Evolutionary conservation across 2,888 invertebrate genomes (phyloP), one percentile per base, ranked within the genome.

Genomic region (Timandra comae): DNA sequence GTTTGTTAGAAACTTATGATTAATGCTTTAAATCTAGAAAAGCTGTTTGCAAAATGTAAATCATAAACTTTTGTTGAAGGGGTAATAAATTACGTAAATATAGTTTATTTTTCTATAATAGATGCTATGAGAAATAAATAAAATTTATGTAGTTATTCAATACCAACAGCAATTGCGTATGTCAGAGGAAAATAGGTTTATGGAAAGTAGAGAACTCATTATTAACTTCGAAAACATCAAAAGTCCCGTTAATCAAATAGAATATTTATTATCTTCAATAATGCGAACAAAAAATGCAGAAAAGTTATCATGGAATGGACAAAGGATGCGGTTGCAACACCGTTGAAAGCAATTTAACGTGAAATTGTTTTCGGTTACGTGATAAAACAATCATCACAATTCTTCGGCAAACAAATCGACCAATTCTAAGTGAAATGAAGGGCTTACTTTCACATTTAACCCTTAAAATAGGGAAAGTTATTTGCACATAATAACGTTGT

Each of bases 391-490:
- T 49, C 44, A 35, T 37, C 25, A 35, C 24, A 39, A 16, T 33
- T 33, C 12, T 35, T 38, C 38, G 30, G 40, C 38, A 41, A 50
- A 29, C 40, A 35, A 11, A 30, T 39, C 30, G 41, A 38, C 33
- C 32, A 23, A 29, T 38, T 46, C 33, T 25, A 38, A 35, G 38
- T 38, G 27, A 43, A 49, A 48, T 49, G 28, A 46, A 47, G 42
- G 36, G 47, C 43, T 24, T 16, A 34, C 56, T 61, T 57, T 62
- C 56, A 41, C 55, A 46, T 30, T 48, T 52, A 55, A 49, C 54
- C 54, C 53, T 56, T 59, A 53, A 39, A 46, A 49, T 33, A 35
- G 52, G 41, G 60, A 64, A 63, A 63, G 55, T 49, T 49, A 49
- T 53, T 48, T 49, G 36, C 46, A 41, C 40, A 53, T 41, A 39